phyloP scores from a whole-genome alignment of 2,113 vertebrate species.

The Pseudopipra pipra region DNA sequence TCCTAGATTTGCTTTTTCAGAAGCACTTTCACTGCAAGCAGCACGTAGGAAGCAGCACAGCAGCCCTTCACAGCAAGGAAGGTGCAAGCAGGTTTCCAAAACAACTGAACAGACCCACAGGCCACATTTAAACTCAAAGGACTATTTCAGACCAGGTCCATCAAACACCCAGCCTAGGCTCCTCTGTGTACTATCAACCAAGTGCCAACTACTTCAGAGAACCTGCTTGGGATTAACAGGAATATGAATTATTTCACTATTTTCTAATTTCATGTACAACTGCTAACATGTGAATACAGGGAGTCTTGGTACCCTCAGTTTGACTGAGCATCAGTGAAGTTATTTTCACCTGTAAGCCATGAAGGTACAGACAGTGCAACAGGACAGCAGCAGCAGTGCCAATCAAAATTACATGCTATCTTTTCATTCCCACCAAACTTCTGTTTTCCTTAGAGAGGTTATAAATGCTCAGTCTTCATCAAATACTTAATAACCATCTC shows the following conservation, averaged over 20 bases:
- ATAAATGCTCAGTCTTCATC: neutral
- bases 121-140: neutral
- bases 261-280: neutral
- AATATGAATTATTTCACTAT: neutral
- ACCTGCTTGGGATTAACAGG: neutral
- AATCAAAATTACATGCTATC: neutral
- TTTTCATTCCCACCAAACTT: neutral
- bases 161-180: neutral
- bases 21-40: neutral
- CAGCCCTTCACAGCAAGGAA: neutral
- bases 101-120: neutral
- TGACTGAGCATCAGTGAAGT: fast-evolving
- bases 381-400: neutral
- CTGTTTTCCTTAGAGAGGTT: neutral
- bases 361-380: neutral
- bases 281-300: neutral
- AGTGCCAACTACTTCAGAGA: neutral
- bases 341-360: neutral
- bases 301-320: neutral
- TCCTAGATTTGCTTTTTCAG: neutral
- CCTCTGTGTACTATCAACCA: neutral
- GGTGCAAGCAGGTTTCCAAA: neutral
- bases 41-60: neutral
- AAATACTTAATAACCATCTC: neutral
- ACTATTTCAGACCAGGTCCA: neutral